Conservation (phyloP, 2,888 invertebrate genomes). For the Ellobium chinense region DNA sequence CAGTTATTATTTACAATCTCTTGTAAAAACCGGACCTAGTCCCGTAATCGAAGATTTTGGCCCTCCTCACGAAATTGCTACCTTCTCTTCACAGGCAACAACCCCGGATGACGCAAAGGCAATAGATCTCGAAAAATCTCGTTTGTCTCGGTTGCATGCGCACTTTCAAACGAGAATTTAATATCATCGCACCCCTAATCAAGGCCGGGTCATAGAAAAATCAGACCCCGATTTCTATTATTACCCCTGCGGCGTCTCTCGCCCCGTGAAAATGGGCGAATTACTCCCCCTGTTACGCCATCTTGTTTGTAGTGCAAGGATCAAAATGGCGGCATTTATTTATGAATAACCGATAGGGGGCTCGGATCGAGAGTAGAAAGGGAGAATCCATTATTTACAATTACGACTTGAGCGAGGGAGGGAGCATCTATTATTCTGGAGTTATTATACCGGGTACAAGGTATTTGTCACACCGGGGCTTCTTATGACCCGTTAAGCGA, state of each 20-base stretch:
- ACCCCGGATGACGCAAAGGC: slow-evolving; percentile 13
- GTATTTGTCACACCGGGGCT: slow-evolving; percentile 17
- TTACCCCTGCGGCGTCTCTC: neutral
- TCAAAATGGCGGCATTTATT: neutral
- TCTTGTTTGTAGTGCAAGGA: neutral
- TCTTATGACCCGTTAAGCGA: neutral
- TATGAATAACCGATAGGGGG: neutral
- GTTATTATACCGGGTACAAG: neutral
- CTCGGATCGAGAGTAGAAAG: neutral
- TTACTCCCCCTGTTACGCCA: slow-evolving; percentile 16
- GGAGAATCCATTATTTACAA: slow-evolving; percentile 10
- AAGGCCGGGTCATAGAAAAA: neutral
- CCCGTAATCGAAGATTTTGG: slow-evolving; percentile 5
- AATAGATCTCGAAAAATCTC: slow-evolving; percentile 19
- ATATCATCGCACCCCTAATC: slow-evolving; percentile 9
- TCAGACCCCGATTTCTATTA: slow-evolving; percentile 6
- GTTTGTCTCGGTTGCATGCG: slow-evolving; percentile 39
- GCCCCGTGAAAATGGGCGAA: neutral
- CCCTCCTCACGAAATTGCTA: neutral
- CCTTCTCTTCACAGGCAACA: neutral
- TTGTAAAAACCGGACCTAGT: slow-evolving; percentile 6
- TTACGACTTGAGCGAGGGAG: neutral
- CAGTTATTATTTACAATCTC: slow-evolving; percentile 39
- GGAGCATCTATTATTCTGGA: slow-evolving; percentile 3
- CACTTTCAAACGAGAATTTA: slow-evolving; percentile 36